These are phyloP conservation scores for Epizoanthus ramosus DNA, from an alignment of 92 coral and sea anemone genomes.

Conservation along the genomic window DNA sequence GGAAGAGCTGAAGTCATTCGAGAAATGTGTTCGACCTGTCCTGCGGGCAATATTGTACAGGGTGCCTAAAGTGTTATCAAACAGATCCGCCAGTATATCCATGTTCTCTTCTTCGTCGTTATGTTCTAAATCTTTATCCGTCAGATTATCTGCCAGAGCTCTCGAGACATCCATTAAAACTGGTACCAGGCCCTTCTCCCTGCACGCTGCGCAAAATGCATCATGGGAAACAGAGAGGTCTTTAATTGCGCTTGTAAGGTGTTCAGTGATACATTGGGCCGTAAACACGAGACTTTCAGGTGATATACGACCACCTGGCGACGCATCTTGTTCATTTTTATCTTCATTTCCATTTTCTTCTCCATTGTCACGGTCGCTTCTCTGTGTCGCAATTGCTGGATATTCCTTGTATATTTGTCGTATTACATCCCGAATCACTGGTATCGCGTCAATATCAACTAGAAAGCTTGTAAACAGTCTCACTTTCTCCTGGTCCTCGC, in stretches of 20 bases:
- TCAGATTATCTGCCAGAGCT: conserved; percentile 19
- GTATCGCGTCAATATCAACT: conserved; percentile 48
- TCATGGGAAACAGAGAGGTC: conserved; percentile 22
- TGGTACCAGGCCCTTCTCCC: conserved; percentile 23
- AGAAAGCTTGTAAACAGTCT: conserved; percentile 47
- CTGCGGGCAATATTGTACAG: conserved; percentile 38
- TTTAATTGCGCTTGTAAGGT: neutral
- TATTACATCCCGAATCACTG: conserved; percentile 6
- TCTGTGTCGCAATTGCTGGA: conserved; percentile 3
- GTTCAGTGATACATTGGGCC: neutral
- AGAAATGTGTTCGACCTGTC: conserved; percentile 5
- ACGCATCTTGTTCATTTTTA: neutral
- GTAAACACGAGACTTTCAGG: neutral
- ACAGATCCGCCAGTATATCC: neutral
- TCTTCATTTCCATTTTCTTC: neutral
- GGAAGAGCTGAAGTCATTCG: conserved; percentile 11
- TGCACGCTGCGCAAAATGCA: conserved; percentile 20
- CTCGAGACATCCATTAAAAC: conserved; percentile 9
- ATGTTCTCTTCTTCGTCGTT: neutral
- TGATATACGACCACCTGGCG: neutral
- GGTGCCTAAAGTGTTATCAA: neutral
- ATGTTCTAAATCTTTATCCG: conserved; percentile 14
- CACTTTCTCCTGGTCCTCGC: conserved; percentile 45
- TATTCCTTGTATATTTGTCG: conserved; percentile 1
- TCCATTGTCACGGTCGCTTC: neutral